Conservation (phyloP, 2,113 vertebrate genomes). For the Pteropus alecto region DNA sequence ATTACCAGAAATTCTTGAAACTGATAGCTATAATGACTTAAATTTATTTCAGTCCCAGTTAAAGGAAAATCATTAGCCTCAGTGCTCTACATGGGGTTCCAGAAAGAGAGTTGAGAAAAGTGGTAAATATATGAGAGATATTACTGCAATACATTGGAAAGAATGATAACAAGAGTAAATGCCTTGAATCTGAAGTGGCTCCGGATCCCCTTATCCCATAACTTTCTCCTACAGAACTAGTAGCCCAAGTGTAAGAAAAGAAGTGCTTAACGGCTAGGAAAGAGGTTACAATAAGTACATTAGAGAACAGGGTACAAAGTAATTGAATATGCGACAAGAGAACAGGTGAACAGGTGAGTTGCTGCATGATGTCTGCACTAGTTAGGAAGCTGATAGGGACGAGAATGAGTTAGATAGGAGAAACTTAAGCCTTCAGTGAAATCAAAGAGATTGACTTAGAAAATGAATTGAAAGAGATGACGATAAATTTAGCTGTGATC, state of each 20-base stretch:
- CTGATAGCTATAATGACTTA: neutral
- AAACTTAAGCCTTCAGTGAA: neutral
- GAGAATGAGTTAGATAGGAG: neutral
- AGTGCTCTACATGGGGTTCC: accelerated
- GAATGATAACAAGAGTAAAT: neutral
- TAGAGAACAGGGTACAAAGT: neutral
- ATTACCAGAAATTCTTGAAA: neutral
- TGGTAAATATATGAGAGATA: neutral
- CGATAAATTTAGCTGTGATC: neutral
- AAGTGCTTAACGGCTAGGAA: neutral
- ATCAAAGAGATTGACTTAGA: neutral
- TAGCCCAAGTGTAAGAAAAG: neutral
- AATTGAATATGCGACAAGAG: neutral
- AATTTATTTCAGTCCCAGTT: neutral
- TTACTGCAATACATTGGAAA: neutral
- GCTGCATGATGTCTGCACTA: neutral
- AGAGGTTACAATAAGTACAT: neutral
- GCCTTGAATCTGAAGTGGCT: neutral
- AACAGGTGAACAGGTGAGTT: neutral
- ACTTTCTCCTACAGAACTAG: neutral
- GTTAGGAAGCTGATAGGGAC: neutral
- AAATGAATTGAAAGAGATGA: neutral
- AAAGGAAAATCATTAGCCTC: neutral
- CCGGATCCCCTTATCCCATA: neutral
- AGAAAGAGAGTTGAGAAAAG: neutral